phyloP scores from a whole-genome alignment of 2,113 vertebrate species.

The Morone saxatilis region DNA sequence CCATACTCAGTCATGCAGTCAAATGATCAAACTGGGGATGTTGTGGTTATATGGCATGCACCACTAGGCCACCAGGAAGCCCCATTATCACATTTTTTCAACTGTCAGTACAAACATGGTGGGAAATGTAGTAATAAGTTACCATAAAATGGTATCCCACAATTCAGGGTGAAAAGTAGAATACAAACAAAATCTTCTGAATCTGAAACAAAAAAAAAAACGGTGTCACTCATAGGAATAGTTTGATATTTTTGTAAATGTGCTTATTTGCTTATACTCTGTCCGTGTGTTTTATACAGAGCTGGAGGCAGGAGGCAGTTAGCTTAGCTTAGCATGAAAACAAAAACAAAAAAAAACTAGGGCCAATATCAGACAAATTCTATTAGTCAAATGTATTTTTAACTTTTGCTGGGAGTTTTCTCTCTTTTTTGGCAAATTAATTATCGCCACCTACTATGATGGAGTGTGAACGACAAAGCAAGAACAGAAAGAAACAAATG shows the following conservation, averaged over 20 bases:
- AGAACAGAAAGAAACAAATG: too few species aligned
- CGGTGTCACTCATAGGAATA: background rate
- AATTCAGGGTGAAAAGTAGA: background rate
- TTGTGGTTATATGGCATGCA: background rate
- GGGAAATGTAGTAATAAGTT: background rate
- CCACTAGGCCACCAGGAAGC: background rate
- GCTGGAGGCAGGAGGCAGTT: background rate
- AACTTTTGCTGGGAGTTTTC: too few species aligned
- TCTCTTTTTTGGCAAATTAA: too few species aligned
- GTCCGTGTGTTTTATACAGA: background rate
- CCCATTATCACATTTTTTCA: background rate
- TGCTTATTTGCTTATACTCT: too few species aligned
- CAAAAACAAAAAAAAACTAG: too few species aligned
- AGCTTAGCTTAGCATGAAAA: background rate
- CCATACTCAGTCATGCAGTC: constrained; percentile 44
- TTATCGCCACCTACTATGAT: too few species aligned
- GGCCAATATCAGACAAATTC: too few species aligned
- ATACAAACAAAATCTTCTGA: background rate
- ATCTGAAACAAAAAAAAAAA: background rate
- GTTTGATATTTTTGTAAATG: background rate
- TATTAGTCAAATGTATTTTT: too few species aligned
- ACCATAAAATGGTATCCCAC: background rate
- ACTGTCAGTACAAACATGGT: background rate
- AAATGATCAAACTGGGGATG: background rate
- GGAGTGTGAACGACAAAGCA: too few species aligned